Evolutionary conservation across 2,113 vertebrate genomes (phyloP).

Genomic region (Brachyhypopomus gauderio): DNA sequence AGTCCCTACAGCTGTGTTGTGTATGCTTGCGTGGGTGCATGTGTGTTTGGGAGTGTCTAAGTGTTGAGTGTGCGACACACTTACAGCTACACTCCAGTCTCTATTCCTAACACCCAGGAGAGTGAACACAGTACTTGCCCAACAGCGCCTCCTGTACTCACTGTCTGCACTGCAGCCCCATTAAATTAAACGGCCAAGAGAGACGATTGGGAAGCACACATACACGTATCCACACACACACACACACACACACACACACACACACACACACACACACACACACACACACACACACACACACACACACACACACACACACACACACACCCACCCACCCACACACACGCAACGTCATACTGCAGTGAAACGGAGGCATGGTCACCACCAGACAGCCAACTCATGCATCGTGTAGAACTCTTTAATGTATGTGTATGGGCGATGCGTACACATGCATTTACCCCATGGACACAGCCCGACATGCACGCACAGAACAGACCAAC

Average conservation of each 20-base stretch:
- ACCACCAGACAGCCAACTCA: conserved; percentile 21
- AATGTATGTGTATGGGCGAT: conserved; percentile 23
- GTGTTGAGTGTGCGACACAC: conserved; percentile 1
- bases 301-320: neutral
- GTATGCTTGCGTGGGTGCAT: neutral
- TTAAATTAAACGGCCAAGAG: conserved; percentile 47
- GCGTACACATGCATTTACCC: neutral
- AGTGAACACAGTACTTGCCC: conserved; percentile 51
- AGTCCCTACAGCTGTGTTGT: neutral
- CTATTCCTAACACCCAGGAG: conserved; percentile 40
- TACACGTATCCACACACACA: neutral
- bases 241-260: neutral
- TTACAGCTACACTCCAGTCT: conserved; percentile 44
- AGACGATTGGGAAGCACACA: neutral
- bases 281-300: neutral
- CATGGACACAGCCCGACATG: conserved; percentile 31
- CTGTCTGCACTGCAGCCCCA: conserved; percentile 52
- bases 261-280: neutral
- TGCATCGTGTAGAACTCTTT: conserved; percentile 18
- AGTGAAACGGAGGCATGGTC: conserved; percentile 17
- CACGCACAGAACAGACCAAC: conserved; percentile 34
- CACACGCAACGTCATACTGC: conserved; percentile 19
- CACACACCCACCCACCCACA: neutral
- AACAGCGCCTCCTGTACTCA: conserved; percentile 44
- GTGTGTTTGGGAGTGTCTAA: neutral